Percentiles rank a stretch among this genome's conserved stretches.
Conservation (phyloP, 1,140 invertebrate genomes). For the Cotesia typhae region DNA sequence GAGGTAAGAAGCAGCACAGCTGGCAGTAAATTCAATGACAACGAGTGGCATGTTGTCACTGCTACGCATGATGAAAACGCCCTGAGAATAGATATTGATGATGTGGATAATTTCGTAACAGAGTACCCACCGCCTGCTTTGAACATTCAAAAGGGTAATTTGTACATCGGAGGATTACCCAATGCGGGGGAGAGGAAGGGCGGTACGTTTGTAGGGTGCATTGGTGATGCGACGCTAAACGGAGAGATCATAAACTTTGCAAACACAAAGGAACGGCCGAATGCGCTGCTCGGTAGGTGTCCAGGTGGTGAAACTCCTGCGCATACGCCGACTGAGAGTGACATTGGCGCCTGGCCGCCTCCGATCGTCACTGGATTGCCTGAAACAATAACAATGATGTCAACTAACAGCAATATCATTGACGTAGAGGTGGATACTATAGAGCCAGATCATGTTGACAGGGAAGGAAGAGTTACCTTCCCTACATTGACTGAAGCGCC, state of each 20-base stretch:
- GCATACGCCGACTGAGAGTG: conserved; percentile 34
- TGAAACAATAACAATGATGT: conserved; percentile 41
- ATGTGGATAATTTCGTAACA: conserved; percentile 71
- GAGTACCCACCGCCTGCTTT: conserved; percentile 69
- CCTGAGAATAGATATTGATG: conserved; percentile 85
- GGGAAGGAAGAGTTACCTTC: conserved; percentile 40
- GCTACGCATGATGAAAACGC: conserved; percentile 74
- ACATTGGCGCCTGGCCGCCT: conserved; percentile 39
- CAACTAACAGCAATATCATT: conserved; percentile 52
- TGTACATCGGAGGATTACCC: conserved; percentile 89
- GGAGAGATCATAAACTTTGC: conserved; percentile 84
- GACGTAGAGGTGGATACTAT: conserved; percentile 44
- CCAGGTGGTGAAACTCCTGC: conserved; percentile 42
- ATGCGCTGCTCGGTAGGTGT: conserved; percentile 77
- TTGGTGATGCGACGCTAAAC: conserved; percentile 88
- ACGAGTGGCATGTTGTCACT: conserved; percentile 92
- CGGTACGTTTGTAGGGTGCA: conserved; percentile 79
- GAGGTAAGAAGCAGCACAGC: conserved; percentile 69
- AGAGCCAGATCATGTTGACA: conserved; percentile 28
- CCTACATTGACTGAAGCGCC: conserved; percentile 19
- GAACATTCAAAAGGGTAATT: conserved; percentile 70
- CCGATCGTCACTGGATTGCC: conserved; percentile 41
- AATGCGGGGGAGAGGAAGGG: conserved; percentile 45
- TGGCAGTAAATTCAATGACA: conserved; percentile 81
- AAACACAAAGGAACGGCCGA: conserved; percentile 71